Conservation (phyloP, 1,140 invertebrate species). For the Arion vulgaris region DNA sequence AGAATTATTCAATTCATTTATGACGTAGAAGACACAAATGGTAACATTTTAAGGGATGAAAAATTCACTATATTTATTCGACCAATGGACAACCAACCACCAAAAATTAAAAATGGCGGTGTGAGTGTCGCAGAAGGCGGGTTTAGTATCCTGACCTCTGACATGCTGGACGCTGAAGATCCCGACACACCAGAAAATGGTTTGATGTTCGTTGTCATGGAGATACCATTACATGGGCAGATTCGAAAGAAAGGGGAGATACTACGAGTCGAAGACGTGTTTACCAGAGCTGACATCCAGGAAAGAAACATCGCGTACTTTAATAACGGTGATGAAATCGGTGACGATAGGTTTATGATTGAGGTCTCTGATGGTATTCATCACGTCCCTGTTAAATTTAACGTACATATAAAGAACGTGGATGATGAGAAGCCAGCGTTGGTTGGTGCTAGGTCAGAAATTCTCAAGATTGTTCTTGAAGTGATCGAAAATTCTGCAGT, state of each 20-base stretch:
- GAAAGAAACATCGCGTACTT: slow-evolving; percentile 66
- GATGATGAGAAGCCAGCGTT: slow-evolving; percentile 70
- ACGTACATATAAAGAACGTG: slow-evolving; percentile 60
- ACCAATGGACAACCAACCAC: slow-evolving; percentile 72
- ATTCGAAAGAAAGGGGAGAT: slow-evolving; percentile 40
- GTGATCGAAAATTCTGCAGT: slow-evolving; percentile 63
- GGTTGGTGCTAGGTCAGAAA: slow-evolving; percentile 52
- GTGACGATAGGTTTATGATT: slow-evolving; percentile 65
- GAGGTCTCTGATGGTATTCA: slow-evolving; percentile 73
- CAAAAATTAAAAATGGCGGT: slow-evolving; percentile 66
- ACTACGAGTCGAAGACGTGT: slow-evolving; percentile 63
- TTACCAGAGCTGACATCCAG: slow-evolving; percentile 63
- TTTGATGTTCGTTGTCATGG: slow-evolving; percentile 68
- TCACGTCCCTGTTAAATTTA: slow-evolving; percentile 66
- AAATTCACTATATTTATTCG: slow-evolving; percentile 67
- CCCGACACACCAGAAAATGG: slow-evolving; percentile 63
- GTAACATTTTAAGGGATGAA: slow-evolving; percentile 68
- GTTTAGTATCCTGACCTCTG: slow-evolving; percentile 57
- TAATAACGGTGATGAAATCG: slow-evolving; percentile 63
- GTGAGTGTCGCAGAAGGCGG: slow-evolving; percentile 68
- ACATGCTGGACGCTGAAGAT: slow-evolving; percentile 69
- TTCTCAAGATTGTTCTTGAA: slow-evolving; percentile 53
- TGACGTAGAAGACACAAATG: slow-evolving; percentile 68
- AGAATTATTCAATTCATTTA: slow-evolving; percentile 70
- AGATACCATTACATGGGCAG: slow-evolving; percentile 36